A percentile compares a stretch with the other conserved stretches of the same genome.
These are phyloP conservation scores for Melopsittacus undulatus DNA, from an alignment of 2,797 vertebrate genomes.

Conservation along the genomic window DNA sequence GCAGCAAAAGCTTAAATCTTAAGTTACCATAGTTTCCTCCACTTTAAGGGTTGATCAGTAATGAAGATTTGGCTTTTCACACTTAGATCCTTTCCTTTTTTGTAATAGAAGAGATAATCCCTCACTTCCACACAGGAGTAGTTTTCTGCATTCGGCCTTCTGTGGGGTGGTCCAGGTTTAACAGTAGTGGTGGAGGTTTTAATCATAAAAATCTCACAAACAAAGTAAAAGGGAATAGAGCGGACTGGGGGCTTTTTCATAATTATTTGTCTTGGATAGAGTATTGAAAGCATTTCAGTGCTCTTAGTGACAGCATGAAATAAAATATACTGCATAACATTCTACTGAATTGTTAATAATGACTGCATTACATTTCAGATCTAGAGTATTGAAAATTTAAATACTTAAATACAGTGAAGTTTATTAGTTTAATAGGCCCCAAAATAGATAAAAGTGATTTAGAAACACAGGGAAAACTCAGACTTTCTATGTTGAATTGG, in stretches of 20 bases:
- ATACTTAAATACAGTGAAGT: background rate
- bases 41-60: background rate
- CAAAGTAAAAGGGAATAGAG: background rate
- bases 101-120: constrained; percentile 2
- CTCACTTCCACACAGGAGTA: background rate
- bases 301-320: constrained; percentile 75
- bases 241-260: background rate
- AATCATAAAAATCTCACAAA: background rate
- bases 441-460: background rate
- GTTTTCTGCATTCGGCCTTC: background rate
- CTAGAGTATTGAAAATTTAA: background rate
- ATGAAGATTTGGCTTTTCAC: constrained; percentile 15
- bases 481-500: background rate
- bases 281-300: background rate
- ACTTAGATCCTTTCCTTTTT: background rate
- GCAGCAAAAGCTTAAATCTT: constrained; percentile 14
- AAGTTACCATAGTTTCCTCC: background rate
- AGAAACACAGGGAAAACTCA: background rate
- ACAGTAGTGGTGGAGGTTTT: background rate
- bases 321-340: constrained; percentile 60
- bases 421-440: background rate
- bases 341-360: constrained; percentile 33
- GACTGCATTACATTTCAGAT: constrained; percentile 1
- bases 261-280: constrained; percentile 29
- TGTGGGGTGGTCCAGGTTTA: background rate